These are phyloP conservation scores for Parambassis ranga DNA, from an alignment of 2,797 vertebrate species.

Conservation along the genomic window DNA sequence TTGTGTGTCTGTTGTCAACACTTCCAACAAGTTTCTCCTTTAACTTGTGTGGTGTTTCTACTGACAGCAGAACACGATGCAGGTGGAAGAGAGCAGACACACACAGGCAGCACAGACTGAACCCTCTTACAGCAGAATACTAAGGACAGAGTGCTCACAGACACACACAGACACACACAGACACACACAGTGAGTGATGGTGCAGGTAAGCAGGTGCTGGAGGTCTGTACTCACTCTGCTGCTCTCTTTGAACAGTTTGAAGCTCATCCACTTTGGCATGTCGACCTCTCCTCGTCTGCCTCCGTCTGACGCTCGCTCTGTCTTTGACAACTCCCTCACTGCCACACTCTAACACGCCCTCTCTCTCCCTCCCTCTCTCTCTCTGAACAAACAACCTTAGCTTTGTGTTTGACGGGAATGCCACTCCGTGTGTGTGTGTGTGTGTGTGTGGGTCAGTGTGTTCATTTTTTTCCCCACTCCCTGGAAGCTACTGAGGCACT, in stretches of 20 bases:
- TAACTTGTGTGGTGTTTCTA: not conserved
- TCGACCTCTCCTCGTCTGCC: constrained; percentile 41
- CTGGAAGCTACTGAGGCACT: constrained; percentile 27
- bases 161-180: not conserved
- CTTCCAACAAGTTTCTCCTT: not conserved
- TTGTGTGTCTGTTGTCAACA: too few relatives aligned
- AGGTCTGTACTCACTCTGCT: constrained; percentile 77
- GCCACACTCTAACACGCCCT: constrained; percentile 11
- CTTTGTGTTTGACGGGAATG: constrained; percentile 50
- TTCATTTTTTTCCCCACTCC: constrained; percentile 32
- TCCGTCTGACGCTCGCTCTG: constrained; percentile 7
- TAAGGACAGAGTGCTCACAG: not conserved
- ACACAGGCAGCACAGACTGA: not conserved
- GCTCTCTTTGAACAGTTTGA: constrained; percentile 82
- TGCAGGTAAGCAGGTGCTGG: not conserved
- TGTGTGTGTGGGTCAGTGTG: constrained; percentile 6
- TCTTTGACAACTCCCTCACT: constrained; percentile 56
- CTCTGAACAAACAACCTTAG: constrained; percentile 54
- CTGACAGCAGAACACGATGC: not conserved
- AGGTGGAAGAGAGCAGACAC: not conserved
- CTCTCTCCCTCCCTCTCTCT: not conserved
- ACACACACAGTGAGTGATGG: not conserved
- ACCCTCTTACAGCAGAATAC: not conserved
- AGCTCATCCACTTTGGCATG: constrained; percentile 88
- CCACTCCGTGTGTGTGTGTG: constrained; percentile 5